Conservation (phyloP, 2,888 invertebrate species). For the Ornithoptera alexandrae region DNA sequence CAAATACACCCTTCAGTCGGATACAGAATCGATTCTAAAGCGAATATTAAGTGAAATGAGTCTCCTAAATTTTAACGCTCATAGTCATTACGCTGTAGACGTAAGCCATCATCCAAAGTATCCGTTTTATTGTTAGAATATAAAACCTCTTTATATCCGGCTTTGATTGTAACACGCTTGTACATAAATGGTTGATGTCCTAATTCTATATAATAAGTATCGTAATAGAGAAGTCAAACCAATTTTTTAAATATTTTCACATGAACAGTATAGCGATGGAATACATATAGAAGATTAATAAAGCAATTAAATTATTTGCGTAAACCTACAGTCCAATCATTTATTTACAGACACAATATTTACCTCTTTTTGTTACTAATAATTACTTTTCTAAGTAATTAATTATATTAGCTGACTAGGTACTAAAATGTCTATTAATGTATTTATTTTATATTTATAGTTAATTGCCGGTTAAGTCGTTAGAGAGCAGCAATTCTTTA, state of each 20-base stretch:
- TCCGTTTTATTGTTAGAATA: constrained; percentile 73
- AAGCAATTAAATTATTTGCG: not conserved
- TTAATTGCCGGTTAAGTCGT: not conserved
- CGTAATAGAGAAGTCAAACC: constrained; percentile 17
- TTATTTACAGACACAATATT: no score
- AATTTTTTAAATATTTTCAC: not conserved
- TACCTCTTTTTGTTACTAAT: no score
- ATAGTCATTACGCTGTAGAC: constrained; percentile 65
- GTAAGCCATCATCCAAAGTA: constrained; percentile 66
- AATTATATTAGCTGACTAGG: not conserved
- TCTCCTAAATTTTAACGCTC: constrained; percentile 65
- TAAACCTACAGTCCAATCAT: not conserved
- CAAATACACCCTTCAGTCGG: constrained; percentile 18
- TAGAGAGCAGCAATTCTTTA: constrained; percentile 11
- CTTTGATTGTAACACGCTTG: constrained; percentile 62
- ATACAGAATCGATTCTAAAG: constrained; percentile 30
- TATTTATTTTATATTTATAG: not conserved
- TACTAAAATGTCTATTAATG: not conserved
- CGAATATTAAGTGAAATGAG: constrained; percentile 62
- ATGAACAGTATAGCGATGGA: not conserved
- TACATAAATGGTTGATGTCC: constrained; percentile 51
- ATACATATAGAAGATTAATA: not conserved
- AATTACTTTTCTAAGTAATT: not conserved
- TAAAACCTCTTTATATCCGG: constrained; percentile 68
- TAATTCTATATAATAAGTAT: constrained; percentile 41